Evolutionary conservation across 2,888 invertebrate species (phyloP).

Genomic region (Phengaris alcon): DNA sequence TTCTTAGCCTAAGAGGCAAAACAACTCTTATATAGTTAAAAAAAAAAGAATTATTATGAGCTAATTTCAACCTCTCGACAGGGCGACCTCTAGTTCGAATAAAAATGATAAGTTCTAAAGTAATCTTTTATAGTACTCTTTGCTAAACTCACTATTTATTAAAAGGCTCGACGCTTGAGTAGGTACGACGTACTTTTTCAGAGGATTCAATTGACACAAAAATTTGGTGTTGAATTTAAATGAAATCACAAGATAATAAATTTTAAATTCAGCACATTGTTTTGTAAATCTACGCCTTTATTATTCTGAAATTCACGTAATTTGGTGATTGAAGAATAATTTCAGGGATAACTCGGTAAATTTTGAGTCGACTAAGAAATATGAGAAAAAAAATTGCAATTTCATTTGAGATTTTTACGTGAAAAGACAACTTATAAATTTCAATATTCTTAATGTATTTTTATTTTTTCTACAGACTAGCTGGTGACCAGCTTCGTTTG

Average conservation of each 20-base stretch:
- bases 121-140: no score
- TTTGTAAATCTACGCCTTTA: conserved; percentile 14
- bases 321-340: conserved; percentile 13
- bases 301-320: conserved; percentile 4
- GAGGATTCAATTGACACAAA: neutral
- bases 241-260: neutral
- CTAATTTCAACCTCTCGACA: no score
- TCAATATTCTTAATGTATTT: neutral
- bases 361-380: neutral
- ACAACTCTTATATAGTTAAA: no score
- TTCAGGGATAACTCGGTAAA: neutral
- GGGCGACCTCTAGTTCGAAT: no score
- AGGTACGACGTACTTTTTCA: neutral
- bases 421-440: neutral
- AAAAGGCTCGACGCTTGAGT: neutral
- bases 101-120: no score
- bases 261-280: neutral
- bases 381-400: neutral
- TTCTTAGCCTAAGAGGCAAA: no score
- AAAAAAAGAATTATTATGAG: no score
- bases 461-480: no score
- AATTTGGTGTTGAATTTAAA: neutral
- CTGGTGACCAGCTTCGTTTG: no score
- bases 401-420: neutral
- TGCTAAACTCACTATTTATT: no score